Base-by-base conservation (phyloP, 2,888 invertebrate species). In the Catocala nupta region DNA sequence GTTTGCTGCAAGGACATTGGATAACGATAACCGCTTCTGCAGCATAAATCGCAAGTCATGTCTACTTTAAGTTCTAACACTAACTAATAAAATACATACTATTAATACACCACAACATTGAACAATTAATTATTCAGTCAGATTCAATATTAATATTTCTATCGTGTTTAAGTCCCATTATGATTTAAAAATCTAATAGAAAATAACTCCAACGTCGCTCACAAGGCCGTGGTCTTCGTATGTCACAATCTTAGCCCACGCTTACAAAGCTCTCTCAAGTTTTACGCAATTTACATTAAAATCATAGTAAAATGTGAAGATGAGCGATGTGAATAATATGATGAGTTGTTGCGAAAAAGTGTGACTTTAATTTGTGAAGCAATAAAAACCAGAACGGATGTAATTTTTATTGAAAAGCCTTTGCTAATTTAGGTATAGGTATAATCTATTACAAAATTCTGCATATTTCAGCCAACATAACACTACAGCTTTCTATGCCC, bases 1-100 rank as follows among this genome's bases (percentile, higher is more conserved):
- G 68, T 63, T 71, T 65, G 80, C 87, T 65, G 80, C 87, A 88
- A 90, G 90, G 90, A 89, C 89, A 80, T 68, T 82, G 45, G 34
- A 78, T 81, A 77, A 81, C 70, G 72, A 75, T 75, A 72, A 77
- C 75, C 70, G 79, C 77, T 77, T 78, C 81, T 72, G 73, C 75
- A 70, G 71, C 70, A 55, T 65, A 60, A 55, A 67, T 59, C 51
- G 36, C 36, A 43, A 51, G 71, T 43, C 9, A 54, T 36, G 33
- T 49, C 13, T n/a, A 54, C 9, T 11, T 55, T 61, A 59, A 59
- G 55, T 10, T 12, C 48, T 48, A 34, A 44, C 48, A 47, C 47
- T 16, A 47, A n/a, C 7, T 5, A 47, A 39, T 36, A 9, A 42
- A 39, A 9, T 39, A 39, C 8, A 39, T 39, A 9, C 36, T 39